Evolutionary conservation across 2,113 vertebrate genomes (phyloP), one percentile per base, ranked within the genome.

Genomic region (Cephalophus harveyi): DNA sequence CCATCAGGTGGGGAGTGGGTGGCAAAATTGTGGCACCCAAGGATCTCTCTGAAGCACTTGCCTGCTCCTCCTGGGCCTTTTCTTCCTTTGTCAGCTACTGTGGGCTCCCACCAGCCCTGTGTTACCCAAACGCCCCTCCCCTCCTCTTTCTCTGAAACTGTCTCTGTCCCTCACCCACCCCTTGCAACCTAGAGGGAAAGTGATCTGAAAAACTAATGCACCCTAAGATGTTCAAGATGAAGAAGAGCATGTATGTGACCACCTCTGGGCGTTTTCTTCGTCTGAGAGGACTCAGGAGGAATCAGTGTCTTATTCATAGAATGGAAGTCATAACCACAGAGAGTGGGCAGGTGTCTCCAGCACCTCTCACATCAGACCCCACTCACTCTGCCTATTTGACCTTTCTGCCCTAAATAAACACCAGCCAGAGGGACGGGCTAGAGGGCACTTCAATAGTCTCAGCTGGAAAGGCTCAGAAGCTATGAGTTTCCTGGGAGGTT

Each of bases 221-320:
- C 74, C 57, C 71, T 78, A 55, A 74, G 46, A 50, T 76, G 43
- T 71, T 46, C 36, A 82, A 50, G 50, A 87, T 33, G 81, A 76
- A 91, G 52, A 43, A 78, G 3, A 79, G 28, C 28, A 30, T 28
- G 7, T 15, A 25, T 30, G 33, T 46, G 27, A 23, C 40, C 25
- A 2, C 40, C n/a, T n/a, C 14, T 50, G 74, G 23, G 14, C 3
- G 2, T 71, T 74, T 64, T 59, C 54, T 23, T 3, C 0, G 0
- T 64, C 23, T 55, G 82, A 23, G 64, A 48, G 6, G 14, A 28
- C 96, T 52, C n/a, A 2, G n/a, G 33, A 59, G 25, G 36, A n/a
- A 43, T 50, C 57, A 3, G 33, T 30, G 25, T 90, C 91, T 50
- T 60, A 7, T 52, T 19, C 27, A 11, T 78, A 64, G 27, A 71